Conservation (phyloP, 2,888 invertebrate species). For the Gonocerus acuteangulatus region DNA sequence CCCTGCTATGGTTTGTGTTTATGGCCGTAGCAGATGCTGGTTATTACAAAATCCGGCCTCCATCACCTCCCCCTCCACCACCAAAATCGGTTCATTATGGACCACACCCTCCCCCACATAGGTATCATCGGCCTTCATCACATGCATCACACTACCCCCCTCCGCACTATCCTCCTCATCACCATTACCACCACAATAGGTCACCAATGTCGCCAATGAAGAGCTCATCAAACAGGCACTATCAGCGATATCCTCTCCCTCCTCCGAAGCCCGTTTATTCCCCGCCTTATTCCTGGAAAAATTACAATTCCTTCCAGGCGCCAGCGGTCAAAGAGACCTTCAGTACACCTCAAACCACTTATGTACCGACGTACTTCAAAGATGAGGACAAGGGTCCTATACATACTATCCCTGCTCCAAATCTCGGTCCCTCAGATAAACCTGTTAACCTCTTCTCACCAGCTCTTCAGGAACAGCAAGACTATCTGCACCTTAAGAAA, state of each 20-base stretch:
- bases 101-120: slow-evolving; percentile 31
- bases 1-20: slow-evolving; percentile 4
- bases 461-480: background rate
- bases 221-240: background rate
- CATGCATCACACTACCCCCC: slow-evolving; percentile 35
- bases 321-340: slow-evolving; percentile 37
- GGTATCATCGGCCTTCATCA: slow-evolving; percentile 25
- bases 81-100: slow-evolving; percentile 35
- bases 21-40: slow-evolving; percentile 11
- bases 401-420: slow-evolving; percentile 79
- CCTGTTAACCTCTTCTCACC: slow-evolving; percentile 34
- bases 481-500: slow-evolving; percentile 16
- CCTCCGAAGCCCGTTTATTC: slow-evolving; percentile 40
- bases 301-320: slow-evolving; percentile 30
- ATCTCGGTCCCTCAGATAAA: slow-evolving; percentile 52
- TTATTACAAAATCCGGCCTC: slow-evolving; percentile 33
- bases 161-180: slow-evolving; percentile 19
- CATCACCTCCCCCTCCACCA: slow-evolving; percentile 34
- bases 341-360: slow-evolving; percentile 22
- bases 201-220: background rate
- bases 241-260: slow-evolving; percentile 5
- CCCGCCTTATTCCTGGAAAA: slow-evolving; percentile 37
- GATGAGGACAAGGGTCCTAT: slow-evolving; percentile 59
- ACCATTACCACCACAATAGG: background rate
- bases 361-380: slow-evolving; percentile 26